These are phyloP conservation scores for Acanthisitta chloris DNA, from an alignment of 2,113 vertebrate species.

Conservation along the genomic window DNA sequence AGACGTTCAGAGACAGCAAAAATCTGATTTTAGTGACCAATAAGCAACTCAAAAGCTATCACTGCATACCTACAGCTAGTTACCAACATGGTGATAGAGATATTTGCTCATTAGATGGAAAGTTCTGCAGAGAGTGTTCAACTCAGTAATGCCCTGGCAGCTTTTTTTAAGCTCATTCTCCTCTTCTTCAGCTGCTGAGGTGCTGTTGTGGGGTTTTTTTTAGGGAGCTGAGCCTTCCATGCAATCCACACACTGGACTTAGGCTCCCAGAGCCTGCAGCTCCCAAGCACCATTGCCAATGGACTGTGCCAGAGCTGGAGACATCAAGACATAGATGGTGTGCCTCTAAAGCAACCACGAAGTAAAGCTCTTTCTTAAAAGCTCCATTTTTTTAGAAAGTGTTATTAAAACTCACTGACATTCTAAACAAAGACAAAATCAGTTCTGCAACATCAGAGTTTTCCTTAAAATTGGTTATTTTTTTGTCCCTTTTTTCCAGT, in stretches of 20 bases:
- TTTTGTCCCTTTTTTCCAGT: too few species aligned
- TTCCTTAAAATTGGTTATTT: neutral
- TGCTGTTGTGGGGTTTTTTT: fast-evolving
- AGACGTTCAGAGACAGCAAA: neutral
- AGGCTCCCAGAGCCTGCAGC: neutral
- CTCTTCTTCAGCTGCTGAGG: neutral
- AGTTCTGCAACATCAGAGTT: neutral
- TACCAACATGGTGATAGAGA: fast-evolving
- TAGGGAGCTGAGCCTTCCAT: neutral
- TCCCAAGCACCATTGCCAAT: fast-evolving
- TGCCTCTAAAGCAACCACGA: fast-evolving
- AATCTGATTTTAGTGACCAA: neutral
- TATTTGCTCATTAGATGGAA: fast-evolving
- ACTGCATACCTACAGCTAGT: neutral
- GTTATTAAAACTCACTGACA: neutral
- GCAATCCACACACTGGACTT: neutral
- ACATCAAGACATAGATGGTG: neutral
- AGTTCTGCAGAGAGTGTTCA: neutral
- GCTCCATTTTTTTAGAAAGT: neutral
- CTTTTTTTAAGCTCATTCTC: neutral
- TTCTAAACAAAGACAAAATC: neutral
- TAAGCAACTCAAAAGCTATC: fast-evolving
- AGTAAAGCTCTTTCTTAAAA: neutral
- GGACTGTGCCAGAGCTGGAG: neutral
- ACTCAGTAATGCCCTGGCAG: fast-evolving